Base-by-base conservation (phyloP, 2,113 vertebrate species). In the Holacanthus passer region DNA sequence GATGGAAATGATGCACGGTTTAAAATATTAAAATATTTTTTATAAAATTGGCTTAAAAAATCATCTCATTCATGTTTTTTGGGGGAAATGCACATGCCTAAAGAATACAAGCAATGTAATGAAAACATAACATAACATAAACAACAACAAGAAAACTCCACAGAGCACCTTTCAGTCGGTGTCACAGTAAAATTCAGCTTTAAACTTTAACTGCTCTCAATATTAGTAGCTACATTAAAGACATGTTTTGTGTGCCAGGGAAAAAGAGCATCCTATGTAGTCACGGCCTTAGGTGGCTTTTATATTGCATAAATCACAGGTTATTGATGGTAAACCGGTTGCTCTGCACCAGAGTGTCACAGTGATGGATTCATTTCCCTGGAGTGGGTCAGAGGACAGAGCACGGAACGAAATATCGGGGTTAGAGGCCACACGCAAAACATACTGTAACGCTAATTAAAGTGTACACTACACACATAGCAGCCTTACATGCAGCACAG, bases 401-500 rank as follows among this genome's bases (percentile, higher is more conserved):
- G 22, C n/a, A 29, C 20, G 11, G n/a, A 47, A 5, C 48, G 2
- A 52, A n/a, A 66, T 53, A 53, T 67, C 59, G 41, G 47, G 52
- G 73, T 72, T 35, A 62, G n/a, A 31, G 31, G 52, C 64, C 29
- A 31, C 50, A 62, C 29, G 32, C n/a, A 47, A 43, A 64, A 55
- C 47, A 17, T 0, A 45, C 68, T 56, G 68, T 27, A n/a, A 81
- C n/a, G 24, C 9, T 0, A 1, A 67, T 41, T 11, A 14, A 32
- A 75, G n/a, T 22, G 32, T 35, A 45, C 24, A 39, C 27, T 37
- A 45, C 53, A 41, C 32, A 60, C 16, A 56, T 22, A 55, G 77
- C n/a, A 70, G 71, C 66, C 19, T n/a, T 16, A 1, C 24, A 43
- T 64, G 2, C 31, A 35, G 45, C 32, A 35, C 24, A 59, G 73